Evolutionary conservation across 2,888 invertebrate genomes (phyloP), one percentile per base, ranked within the genome.

Genomic region (Sthenelais limicola): DNA sequence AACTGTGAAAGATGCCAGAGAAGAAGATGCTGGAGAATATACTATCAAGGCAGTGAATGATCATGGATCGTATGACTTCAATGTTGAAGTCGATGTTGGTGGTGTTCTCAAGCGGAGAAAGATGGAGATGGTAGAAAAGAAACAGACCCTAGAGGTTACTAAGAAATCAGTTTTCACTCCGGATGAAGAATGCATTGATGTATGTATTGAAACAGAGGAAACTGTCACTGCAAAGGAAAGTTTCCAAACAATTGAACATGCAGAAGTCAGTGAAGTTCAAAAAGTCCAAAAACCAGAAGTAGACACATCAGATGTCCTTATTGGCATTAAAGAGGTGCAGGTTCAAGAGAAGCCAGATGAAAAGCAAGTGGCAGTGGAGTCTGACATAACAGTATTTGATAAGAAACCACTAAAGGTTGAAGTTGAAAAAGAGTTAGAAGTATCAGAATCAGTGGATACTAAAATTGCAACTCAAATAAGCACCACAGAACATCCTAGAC

Each of bases 21-120:
- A 73, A n/a, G 56, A 72, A 12, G 82, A 84, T 73, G 73, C 77
- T 2, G 84, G 83, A 3, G 80, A 76, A n/a, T 84, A 84, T 74
- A 77, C 77, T 26, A 74, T 83, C 32, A 74, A 74, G 21, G 82
- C 81, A 28, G 73, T 75, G 75, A 82, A 80, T 73, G 69, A 76
- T 1, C 72, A 75, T 28, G 81, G 81, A 49, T 76, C 76, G 15
- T 15, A 30, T 3, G 35, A 35, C 24, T n/a, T 33, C 26, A 47
- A 54, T 21, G 58, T 71, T 18, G 15, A n/a, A 32, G 69, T 69
- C 9, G 48, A 49, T 35, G 52, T 69, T 26, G 69, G 33, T 7
- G 66, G n/a, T n/a, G n/a, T n/a, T n/a, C n/a, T 32, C 12, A 21
- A 33, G 12, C 35, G n/a, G 28, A 62, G 24, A 28, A 47, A n/a